Base-by-base conservation (phyloP, 2,113 vertebrate species). In the Chinchilla lanigera region DNA sequence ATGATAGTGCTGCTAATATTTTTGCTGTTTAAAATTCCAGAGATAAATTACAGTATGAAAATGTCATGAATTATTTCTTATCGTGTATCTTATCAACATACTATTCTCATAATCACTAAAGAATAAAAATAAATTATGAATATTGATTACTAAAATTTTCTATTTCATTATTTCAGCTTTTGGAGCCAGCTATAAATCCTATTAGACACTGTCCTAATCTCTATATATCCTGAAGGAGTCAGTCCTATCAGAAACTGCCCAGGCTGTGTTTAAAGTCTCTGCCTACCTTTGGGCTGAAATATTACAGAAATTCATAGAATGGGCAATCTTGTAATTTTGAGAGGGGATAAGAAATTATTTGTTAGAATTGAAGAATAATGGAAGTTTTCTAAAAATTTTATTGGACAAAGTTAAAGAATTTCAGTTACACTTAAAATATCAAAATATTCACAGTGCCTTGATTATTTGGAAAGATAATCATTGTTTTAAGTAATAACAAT, bases 321-420 rank as follows among this genome's bases (percentile, higher is more conserved):
- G 12, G 9, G 26, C 12, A 82, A 82, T 33, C 22, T 33, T 90
- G 16, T 89, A 41, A 90, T 61, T 97, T 87, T 65, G 26, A 44
- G 17, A 41, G 41, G 60, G 16, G 61, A 3, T 89, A 61, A 60
- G 20, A 61, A 86, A n/a, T 85, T 30, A 47, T 6, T 41, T 20
- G 71, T 3, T 84, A 69, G 58, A 54, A 12, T 94, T 83, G 7
- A 86, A 78, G 13, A 92, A 9, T 33, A 89, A 2, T 93, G 52
- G 89, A 77, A 81, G 5, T 2, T 86, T 81, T 71, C 30, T 44
- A 6, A 86, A 88, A 92, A 63, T 86, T 69, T 65, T 54, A 38
- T 61, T 56, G 69, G 22, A 14, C 84, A 93, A 90, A 83, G 7
- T n/a, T 52, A 89, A 92, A 91, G 54, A 85, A n/a, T 89, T 92